Base-by-base conservation (phyloP, 2,113 vertebrate genomes). In the Epinephelus cyanopodus region DNA sequence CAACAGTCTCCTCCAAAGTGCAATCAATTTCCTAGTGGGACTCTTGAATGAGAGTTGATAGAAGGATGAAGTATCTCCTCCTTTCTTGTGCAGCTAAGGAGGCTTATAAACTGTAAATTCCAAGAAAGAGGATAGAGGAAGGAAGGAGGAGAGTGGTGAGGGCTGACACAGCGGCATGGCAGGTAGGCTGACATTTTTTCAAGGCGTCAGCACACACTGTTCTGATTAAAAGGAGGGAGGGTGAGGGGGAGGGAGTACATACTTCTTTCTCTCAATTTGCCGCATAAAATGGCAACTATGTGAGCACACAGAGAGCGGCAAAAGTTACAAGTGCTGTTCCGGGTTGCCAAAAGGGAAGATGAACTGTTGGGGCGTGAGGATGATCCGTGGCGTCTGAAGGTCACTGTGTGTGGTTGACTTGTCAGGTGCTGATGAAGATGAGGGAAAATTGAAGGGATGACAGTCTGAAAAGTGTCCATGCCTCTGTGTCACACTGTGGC, bases 181-280 rank as follows among this genome's bases (percentile, higher is more conserved):
- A 66, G 80, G 86, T 50, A 66, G 71, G 53, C 74, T 58, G 81
- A 60, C 70, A 64, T 57, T 78, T 85, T 79, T 82, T 67, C 33
- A 81, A 82, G 62, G 62, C 13, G 50, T 93, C 81, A 88, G 88
- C 86, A 88, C 74, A 85, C 64, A 62, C 21, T 61, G 74, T 39
- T 72, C 68, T 89, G 88, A 90, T 85, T 85, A 85, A 88, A 45
- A 86, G 33, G 72, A 45, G 37, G 25, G 29, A 12, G 9, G 5
- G 27, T 4, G 37, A 42, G 6, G 1, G 12, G 3, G 37, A 2
- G 6, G 29, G 5, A 27, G 10, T n/a, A 5, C 21, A 27, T 17
- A 11, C 56, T 47, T 58, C 56, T 69, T 68, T 66, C 69, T 60
- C 67, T 25, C 13, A 33, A 50, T 80, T 70, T 42, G 15, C 58